Base-by-base conservation (phyloP, 2,797 vertebrate genomes). In the Pseudomugil gertrudae region DNA sequence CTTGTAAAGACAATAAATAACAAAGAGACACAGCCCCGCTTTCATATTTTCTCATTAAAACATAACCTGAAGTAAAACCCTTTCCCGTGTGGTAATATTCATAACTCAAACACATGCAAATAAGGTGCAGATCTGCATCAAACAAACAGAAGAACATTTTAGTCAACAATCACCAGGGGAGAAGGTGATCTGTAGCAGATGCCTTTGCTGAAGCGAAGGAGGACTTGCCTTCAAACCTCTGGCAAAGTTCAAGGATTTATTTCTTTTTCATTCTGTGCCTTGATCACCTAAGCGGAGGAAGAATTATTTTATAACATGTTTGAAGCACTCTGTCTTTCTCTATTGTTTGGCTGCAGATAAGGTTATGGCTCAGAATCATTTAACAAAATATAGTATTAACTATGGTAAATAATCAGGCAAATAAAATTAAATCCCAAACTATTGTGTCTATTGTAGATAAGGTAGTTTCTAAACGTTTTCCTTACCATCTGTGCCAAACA, bases 1-100 rank as follows among this genome's bases (percentile, higher is more conserved):
- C 24, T 59, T 53, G 69, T 57, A 76, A 84, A 86, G 56, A 84
- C 76, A 78, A 87, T 71, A 89, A 82, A 80, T 66, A 77, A 36
- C 72, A 59, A 53, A 69, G 7, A 68, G 9, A 35, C 50, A 63
- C 55, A 33, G 79, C 55, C 67, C 80, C 71, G 68, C 77, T 87
- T 88, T 86, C 71, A 90, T 75, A 73, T 65, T 61, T 66, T 56
- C 89, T 91, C 88, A 90, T 92, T 92, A 92, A 92, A 92, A 91
- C 72, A 33, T 91, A 81, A 87, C 91, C 90, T 87, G 71, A 80
- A 87, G 91, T 87, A 61, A 90, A 87, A 89, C 68, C 50, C 66
- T 81, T 67, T 77, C 82, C 81, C 47, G 36, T 66, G 86, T 66
- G 78, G 72, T 72, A 52, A 48, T 73, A 72, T 84, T 80, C 63